Conservation (phyloP, 2,113 vertebrate genomes). For the Myotis davidii region DNA sequence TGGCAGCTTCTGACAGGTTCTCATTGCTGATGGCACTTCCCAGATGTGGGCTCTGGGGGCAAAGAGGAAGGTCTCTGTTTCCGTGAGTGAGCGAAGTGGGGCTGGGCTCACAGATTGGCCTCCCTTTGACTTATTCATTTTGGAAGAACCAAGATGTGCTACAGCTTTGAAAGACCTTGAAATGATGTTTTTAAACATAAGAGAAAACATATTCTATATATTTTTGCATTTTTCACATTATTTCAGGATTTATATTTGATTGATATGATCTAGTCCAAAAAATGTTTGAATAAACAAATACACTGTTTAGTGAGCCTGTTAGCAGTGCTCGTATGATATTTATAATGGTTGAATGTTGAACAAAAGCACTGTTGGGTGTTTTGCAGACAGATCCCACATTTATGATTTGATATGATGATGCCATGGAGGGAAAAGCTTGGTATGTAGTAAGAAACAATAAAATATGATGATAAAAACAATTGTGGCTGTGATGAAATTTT, state of each 20-base stretch:
- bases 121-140: background rate
- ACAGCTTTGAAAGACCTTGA: background rate
- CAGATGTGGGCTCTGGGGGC: background rate
- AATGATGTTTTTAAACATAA: conserved; percentile 34
- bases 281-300: background rate
- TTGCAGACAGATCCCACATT: background rate
- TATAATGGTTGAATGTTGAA: background rate
- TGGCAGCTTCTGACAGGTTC: background rate
- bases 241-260: conserved; percentile 13
- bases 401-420: background rate
- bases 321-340: background rate
- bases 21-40: background rate
- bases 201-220: background rate
- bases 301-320: background rate
- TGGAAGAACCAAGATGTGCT: background rate
- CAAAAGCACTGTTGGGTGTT: background rate
- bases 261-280: background rate
- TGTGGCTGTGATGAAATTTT: background rate
- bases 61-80: background rate
- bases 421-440: background rate
- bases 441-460: background rate
- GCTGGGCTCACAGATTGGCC: background rate
- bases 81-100: background rate
- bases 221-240: background rate
- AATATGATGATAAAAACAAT: background rate